A percentile compares a stretch with the other conserved stretches of the same genome.
Conservation (phyloP, 2,797 vertebrate genomes). For the Rhyacichthys aspro region DNA sequence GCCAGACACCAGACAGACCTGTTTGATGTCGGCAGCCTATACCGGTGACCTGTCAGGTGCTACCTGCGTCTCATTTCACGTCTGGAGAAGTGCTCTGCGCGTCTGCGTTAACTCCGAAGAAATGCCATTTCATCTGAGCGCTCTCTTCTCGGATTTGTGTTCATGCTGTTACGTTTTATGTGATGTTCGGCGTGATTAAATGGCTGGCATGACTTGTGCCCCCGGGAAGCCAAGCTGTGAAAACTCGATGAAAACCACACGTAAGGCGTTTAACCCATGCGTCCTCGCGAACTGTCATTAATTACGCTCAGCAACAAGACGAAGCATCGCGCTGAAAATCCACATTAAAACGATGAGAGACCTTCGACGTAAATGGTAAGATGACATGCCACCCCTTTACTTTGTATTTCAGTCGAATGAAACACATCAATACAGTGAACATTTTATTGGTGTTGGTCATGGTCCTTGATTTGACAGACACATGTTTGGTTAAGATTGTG, state of each 20-base stretch:
- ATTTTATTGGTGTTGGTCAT: constrained; percentile 3
- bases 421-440: constrained; percentile 10
- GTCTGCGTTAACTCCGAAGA: constrained; percentile 32
- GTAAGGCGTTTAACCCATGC: constrained; percentile 20
- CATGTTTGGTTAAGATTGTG: not conserved
- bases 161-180: constrained; percentile 1
- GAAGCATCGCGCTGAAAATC: constrained; percentile 25
- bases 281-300: constrained; percentile 29
- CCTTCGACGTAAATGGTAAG: constrained; percentile 59
- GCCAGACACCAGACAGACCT: not conserved
- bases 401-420: constrained; percentile 21
- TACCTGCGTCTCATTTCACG: constrained; percentile 37
- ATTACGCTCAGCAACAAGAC: constrained; percentile 27
- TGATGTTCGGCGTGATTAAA: constrained; percentile 28
- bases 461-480: constrained; percentile 2
- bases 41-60: constrained; percentile 52
- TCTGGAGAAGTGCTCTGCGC: constrained; percentile 35
- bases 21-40: constrained; percentile 26
- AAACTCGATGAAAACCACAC: constrained; percentile 30
- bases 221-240: constrained; percentile 29
- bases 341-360: constrained; percentile 39
- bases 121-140: constrained; percentile 45
- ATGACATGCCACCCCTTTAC: constrained; percentile 1
- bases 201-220: constrained; percentile 60
- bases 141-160: constrained; percentile 18